Conservation (phyloP, 2,888 invertebrate genomes). For the Monopis laevigella region DNA sequence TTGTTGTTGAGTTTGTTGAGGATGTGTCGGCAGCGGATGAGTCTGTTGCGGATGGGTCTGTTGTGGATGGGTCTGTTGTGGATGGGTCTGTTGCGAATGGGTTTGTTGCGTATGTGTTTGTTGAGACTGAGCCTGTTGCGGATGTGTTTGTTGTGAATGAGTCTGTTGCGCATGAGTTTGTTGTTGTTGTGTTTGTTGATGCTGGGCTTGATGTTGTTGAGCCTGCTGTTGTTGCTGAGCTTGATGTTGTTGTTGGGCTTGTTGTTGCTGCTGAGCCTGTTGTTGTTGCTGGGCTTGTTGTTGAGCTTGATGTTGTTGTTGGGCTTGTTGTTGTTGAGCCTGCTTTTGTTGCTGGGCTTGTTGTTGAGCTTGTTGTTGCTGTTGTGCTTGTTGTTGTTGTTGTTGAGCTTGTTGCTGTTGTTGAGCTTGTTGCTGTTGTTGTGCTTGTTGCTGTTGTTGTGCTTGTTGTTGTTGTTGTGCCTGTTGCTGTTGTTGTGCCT, state of each 20-base stretch:
- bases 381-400: neutral
- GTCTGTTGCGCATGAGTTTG: too few relatives aligned
- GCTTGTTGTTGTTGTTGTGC: neutral
- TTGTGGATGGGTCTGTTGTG: neutral
- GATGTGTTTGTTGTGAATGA: too few relatives aligned
- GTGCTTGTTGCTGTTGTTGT: neutral
- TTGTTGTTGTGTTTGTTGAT: neutral
- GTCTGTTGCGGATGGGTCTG: neutral
- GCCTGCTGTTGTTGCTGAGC: slow-evolving; percentile 1
- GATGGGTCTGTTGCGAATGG: neutral
- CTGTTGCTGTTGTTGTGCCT: neutral
- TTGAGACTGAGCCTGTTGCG: too few relatives aligned
- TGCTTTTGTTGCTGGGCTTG: neutral
- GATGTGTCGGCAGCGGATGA: neutral
- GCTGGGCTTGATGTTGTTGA: neutral
- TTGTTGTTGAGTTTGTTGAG: neutral
- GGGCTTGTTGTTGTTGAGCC: neutral
- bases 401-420: neutral
- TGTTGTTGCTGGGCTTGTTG: neutral
- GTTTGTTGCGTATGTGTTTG: neutral
- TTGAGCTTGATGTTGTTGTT: neutral
- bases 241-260: neutral
- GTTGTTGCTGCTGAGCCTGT: neutral
- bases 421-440: neutral
- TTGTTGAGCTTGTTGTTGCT: neutral